Evolutionary conservation across 2,113 vertebrate species (phyloP).

Genomic region (Sylvicapra grimmia): DNA sequence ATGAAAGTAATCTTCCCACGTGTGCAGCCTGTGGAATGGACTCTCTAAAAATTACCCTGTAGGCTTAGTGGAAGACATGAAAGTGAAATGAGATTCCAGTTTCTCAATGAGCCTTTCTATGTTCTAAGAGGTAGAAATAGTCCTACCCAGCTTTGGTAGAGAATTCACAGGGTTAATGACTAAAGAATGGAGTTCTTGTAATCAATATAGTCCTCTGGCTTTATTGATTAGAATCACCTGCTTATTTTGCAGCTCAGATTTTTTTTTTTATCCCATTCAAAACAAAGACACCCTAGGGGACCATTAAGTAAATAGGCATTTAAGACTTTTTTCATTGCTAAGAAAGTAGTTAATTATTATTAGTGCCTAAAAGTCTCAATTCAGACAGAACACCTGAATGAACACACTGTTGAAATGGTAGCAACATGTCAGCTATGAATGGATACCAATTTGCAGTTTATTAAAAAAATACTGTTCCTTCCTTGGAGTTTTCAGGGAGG

Average conservation of each 20-base stretch:
- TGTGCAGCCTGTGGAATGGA: background rate
- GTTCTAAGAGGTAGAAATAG: constrained; percentile 58
- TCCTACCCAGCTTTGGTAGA: constrained; percentile 74
- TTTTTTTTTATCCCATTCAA: constrained; percentile 85
- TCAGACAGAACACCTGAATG: constrained; percentile 76
- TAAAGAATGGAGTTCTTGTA: constrained; percentile 87
- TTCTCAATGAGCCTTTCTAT: constrained; percentile 69
- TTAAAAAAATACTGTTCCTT: constrained; percentile 32
- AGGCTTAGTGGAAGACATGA: constrained; percentile 57
- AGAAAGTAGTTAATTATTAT: constrained; percentile 89
- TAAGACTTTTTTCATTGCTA: constrained; percentile 85
- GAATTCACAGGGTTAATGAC: constrained; percentile 86
- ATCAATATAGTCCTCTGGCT: constrained; percentile 90
- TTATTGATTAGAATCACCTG: constrained; percentile 89
- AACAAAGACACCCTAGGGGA: constrained; percentile 89
- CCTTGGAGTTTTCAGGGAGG: constrained; percentile 8
- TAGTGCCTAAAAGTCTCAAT: constrained; percentile 85
- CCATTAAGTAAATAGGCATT: constrained; percentile 88
- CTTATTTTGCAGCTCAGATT: constrained; percentile 87
- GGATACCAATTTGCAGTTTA: constrained; percentile 18
- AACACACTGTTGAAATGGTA: constrained; percentile 64
- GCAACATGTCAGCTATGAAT: constrained; percentile 59
- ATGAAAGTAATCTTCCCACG: background rate
- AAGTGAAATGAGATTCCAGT: constrained; percentile 74
- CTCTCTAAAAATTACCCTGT: background rate